phyloP scores from a whole-genome alignment of 1,140 invertebrate genomes.

The Leptonema lineaticorne region DNA sequence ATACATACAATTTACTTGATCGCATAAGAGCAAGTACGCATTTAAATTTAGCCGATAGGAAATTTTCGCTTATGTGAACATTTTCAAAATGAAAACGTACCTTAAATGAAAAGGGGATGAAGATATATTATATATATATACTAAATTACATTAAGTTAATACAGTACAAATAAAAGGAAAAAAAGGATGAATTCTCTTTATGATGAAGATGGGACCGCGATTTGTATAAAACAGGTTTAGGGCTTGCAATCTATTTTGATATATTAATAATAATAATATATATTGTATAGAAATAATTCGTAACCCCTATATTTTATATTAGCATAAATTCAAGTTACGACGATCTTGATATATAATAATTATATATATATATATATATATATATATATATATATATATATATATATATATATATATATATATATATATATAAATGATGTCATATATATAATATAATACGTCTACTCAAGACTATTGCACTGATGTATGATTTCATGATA shows the following conservation, averaged over 20 bases:
- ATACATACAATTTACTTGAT: too few species aligned
- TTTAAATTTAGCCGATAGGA: not conserved
- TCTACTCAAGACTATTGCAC: too few species aligned
- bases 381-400: not conserved
- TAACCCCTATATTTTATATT: too few species aligned
- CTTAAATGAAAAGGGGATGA: not conserved
- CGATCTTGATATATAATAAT: too few species aligned
- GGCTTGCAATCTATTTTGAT: not conserved
- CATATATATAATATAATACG: not conserved
- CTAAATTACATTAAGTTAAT: too few species aligned
- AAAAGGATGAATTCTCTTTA: conserved; percentile 5
- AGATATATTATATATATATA: too few species aligned
- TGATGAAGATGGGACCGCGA: not conserved
- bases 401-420: not conserved
- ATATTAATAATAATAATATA: not conserved
- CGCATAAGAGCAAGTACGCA: too few species aligned
- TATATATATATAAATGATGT: not conserved
- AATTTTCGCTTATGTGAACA: not conserved
- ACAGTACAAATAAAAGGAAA: not conserved
- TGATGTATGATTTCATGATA: too few species aligned
- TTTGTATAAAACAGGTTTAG: not conserved
- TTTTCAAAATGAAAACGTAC: conserved; percentile 6
- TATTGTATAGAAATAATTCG: not conserved
- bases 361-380: too few species aligned
- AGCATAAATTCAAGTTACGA: too few species aligned